Evolutionary conservation across 2,888 invertebrate genomes (phyloP), one percentile per base, ranked within the genome.

Genomic region (Andrena minutula): DNA sequence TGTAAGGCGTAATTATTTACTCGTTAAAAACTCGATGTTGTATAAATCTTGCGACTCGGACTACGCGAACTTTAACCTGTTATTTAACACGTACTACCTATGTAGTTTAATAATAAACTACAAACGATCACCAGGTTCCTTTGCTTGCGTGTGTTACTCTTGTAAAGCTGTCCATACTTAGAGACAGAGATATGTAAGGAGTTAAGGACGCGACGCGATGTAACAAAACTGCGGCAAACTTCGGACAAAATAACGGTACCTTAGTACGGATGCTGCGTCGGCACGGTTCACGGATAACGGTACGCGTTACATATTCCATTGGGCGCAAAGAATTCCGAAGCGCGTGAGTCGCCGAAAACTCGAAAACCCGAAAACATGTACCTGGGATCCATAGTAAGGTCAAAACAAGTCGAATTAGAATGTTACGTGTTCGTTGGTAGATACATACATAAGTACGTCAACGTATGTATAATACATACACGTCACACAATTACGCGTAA

Each of bases 241-340:
- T 41, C 16, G 7, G 26, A 47, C 32, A 10, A 61, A 32, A 30
- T 87, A 81, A 82, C 79, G 75, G 85, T 68, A 79, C 35, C 41
- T 5, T 5, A 41, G 8, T 20, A 8, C 51, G 82, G 87, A 86
- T 86, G 85, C 87, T 86, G 85, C 35, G 26, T 41, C 26, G 66
- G 47, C 26, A 64, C 32, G 8, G 20, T 69, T 61, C 12, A 20
- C 2, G 23, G 53, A 1, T 79, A 84, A 72, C 87, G 85, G 75
- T 73, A 66, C 16, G 16, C 47, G 28, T 32, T 53, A 41, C 69
- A 30, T 72, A 63, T 53, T 58, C 70, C 4, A n/a, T 60, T 53
- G 61, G 51, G 10, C 7, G 3, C 0, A 35, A 53, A 60, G 20
- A 79, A 75, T 28, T 77, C 1, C 2, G 2, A 20, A 51, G 0